phyloP scores from a whole-genome alignment of 37 sponge, comb jelly and placozoan species.

The Tethya wilhelma region DNA sequence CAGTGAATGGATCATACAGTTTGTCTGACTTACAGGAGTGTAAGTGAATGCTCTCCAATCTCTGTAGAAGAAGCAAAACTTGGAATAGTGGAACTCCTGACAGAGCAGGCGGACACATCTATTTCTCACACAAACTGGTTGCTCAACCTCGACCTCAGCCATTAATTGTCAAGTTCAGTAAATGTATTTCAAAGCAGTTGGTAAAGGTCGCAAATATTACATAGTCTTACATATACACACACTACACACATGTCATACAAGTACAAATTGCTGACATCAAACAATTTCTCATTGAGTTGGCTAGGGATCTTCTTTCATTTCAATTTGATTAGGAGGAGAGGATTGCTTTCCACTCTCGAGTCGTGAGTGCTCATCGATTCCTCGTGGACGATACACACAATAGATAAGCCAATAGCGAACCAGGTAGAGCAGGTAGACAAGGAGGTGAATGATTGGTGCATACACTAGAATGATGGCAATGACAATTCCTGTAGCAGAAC shows the following conservation, averaged over 20 bases:
- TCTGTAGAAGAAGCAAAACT: slow-evolving; percentile 1
- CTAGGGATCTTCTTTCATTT: slow-evolving; percentile 1
- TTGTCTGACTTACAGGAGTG: slow-evolving; percentile 63
- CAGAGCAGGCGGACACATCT: too few species aligned
- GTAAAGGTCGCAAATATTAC: too few species aligned
- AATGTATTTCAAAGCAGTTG: too few species aligned
- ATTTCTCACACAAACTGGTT: too few species aligned
- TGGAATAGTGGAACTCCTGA: slow-evolving; percentile 32
- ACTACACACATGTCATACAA: too few species aligned
- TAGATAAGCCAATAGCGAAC: slow-evolving; percentile 3
- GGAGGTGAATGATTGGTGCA: slow-evolving; percentile 59
- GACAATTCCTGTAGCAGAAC: slow-evolving; percentile 17
- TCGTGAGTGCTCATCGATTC: background rate
- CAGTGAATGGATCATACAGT: too few species aligned
- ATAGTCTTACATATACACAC: too few species aligned
- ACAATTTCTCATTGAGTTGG: too few species aligned
- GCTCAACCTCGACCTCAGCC: too few species aligned
- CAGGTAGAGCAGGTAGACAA: background rate
- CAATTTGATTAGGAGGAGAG: background rate
- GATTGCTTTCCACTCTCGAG: background rate
- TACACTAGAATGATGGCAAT: slow-evolving; percentile 24
- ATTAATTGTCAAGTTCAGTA: too few species aligned
- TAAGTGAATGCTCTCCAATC: slow-evolving; percentile 65
- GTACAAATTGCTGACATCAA: too few species aligned
- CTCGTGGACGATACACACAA: background rate